A percentile compares a stretch with the other conserved stretches of the same genome.
phyloP scores from a whole-genome alignment of 2,888 invertebrate species.

The Pasiphila rectangulata region DNA sequence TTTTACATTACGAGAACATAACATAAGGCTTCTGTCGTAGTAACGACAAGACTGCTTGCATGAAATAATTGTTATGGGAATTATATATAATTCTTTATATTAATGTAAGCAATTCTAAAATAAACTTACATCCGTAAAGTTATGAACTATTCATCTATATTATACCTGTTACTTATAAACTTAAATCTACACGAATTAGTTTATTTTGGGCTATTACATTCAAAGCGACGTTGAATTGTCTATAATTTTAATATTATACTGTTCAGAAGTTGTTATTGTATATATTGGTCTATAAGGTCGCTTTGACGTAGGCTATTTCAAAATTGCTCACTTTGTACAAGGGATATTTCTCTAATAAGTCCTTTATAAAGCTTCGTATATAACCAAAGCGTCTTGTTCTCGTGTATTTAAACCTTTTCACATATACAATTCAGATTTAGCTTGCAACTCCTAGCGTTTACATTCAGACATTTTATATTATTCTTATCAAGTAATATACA shows the following conservation, averaged over 20 bases:
- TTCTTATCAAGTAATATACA: conserved; percentile 30
- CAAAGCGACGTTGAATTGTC: conserved; percentile 22
- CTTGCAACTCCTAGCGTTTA: conserved; percentile 71
- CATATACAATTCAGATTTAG: conserved; percentile 68
- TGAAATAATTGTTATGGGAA: conserved; percentile 46
- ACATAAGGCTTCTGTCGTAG: conserved; percentile 34
- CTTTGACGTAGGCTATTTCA: conserved; percentile 73
- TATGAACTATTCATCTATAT: conserved; percentile 7
- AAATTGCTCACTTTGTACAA: conserved; percentile 78
- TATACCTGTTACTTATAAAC: conserved; percentile 6
- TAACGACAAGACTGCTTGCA: conserved; percentile 62
- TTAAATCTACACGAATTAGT: conserved; percentile 6
- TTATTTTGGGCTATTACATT: conserved; percentile 14
- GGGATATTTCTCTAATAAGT: conserved; percentile 72
- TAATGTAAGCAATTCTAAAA: conserved; percentile 18
- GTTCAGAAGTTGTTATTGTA: conserved; percentile 67
- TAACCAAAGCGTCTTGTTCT: conserved; percentile 60
- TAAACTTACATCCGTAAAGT: conserved; percentile 16
- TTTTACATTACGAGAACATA: no score
- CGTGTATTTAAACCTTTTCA: conserved; percentile 61
- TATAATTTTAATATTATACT: conserved; percentile 37
- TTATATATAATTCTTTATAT: conserved; percentile 34
- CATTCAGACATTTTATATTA: conserved; percentile 49
- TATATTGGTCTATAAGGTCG: conserved; percentile 67
- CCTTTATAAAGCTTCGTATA: conserved; percentile 73